A percentile compares a stretch with the other conserved stretches of the same genome.
Conservation (phyloP, 2,888 invertebrate genomes). For the Odiellus spinosus region DNA sequence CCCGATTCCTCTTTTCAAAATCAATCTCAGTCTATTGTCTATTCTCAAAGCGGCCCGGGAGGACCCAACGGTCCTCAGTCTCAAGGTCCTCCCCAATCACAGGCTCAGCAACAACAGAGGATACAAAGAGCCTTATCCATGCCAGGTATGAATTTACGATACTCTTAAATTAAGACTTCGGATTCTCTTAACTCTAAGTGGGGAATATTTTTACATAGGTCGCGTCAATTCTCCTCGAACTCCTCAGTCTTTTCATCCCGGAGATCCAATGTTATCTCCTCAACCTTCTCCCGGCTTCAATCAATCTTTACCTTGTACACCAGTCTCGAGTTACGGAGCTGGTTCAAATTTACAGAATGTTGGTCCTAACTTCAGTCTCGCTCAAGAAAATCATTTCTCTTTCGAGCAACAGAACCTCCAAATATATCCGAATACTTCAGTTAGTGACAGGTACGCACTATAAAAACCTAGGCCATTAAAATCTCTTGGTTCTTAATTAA, state of each 20-base stretch:
- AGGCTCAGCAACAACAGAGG: conserved; percentile 11
- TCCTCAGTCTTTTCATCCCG: conserved; percentile 11
- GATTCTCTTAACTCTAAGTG: too few relatives aligned
- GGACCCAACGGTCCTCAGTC: not conserved
- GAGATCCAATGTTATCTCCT: conserved; percentile 11
- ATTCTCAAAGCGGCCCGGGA: not conserved
- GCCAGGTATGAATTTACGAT: conserved; percentile 13
- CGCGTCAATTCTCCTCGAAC: conserved; percentile 22
- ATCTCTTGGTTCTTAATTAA: too few relatives aligned
- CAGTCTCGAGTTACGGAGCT: conserved; percentile 6
- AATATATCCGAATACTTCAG: not conserved
- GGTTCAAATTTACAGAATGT: too few relatives aligned
- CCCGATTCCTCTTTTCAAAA: conserved; percentile 15
- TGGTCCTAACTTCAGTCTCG: too few relatives aligned
- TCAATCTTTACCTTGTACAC: conserved; percentile 3
- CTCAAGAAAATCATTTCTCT: too few relatives aligned
- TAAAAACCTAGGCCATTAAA: too few relatives aligned
- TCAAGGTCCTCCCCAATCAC: conserved; percentile 5
- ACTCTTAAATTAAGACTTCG: too few relatives aligned
- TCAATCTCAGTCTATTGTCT: conserved; percentile 10
- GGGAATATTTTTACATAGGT: too few relatives aligned
- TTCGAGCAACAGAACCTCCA: not conserved
- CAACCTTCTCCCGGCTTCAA: conserved; percentile 12
- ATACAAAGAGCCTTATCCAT: conserved; percentile 15
- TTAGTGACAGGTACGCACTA: too few relatives aligned